These are phyloP conservation scores for Hoplostethus mediterraneus DNA, from an alignment of 2,797 vertebrate genomes.

Conservation along the genomic window DNA sequence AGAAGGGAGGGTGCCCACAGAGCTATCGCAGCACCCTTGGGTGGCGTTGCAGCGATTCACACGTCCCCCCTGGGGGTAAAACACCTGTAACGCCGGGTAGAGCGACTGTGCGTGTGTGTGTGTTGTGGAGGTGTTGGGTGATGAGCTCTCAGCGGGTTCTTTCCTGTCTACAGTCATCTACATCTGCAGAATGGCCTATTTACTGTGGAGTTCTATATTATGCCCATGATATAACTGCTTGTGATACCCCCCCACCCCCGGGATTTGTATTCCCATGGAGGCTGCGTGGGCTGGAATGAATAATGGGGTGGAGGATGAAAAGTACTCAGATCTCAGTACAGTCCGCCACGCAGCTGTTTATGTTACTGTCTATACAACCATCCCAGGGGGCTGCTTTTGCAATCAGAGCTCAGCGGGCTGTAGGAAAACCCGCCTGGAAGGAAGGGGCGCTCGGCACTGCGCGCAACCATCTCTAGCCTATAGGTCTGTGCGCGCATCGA, in stretches of 20 bases:
- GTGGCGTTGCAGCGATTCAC: conserved; percentile 3
- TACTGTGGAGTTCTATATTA: neutral
- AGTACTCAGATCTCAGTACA: conserved; percentile 51
- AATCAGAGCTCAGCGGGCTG: conserved; percentile 15
- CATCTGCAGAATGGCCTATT: conserved; percentile 13
- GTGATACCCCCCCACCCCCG: conserved; percentile 12
- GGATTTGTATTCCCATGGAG: conserved; percentile 43
- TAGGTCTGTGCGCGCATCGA: neutral
- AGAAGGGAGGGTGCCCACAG: conserved; percentile 9
- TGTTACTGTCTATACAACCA: conserved; percentile 47
- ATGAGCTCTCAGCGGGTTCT: conserved; percentile 5
- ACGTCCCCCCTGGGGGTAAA: neutral
- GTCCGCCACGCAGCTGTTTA: conserved; percentile 49
- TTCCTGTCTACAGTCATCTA: conserved; percentile 25
- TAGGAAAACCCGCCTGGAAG: conserved; percentile 2
- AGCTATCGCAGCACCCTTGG: conserved; percentile 5
- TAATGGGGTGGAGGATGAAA: conserved; percentile 25
- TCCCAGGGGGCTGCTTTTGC: conserved; percentile 37
- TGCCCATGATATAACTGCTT: conserved; percentile 24
- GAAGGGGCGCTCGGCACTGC: neutral
- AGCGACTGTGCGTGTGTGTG: conserved; percentile 12
- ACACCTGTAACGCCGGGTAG: conserved; percentile 26
- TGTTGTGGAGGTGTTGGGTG: conserved; percentile 6
- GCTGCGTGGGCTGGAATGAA: conserved; percentile 26
- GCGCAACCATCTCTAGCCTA: too few species aligned